Base-by-base conservation (phyloP, 2,113 vertebrate genomes). In the Erythrolamprus reginae region DNA sequence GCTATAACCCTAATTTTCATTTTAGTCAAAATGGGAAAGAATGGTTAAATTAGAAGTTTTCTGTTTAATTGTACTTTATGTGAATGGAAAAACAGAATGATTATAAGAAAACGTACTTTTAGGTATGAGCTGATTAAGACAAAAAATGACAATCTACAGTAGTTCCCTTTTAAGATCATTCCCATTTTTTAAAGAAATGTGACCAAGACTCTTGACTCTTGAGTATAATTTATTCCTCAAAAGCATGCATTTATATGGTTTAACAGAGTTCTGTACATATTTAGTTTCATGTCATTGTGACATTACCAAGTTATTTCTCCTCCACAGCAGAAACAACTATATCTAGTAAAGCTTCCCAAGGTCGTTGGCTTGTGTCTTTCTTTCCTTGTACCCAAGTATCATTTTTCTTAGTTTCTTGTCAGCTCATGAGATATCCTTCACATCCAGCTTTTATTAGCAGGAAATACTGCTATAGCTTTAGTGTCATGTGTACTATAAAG, bases 401-500 rank as follows among this genome's bases (percentile, higher is more conserved):
- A 98, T 98, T 98, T 98, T 97, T 98, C 97, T 97, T 96, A 93
- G 96, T 97, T 97, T 97, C 96, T 96, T 98, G 97, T 98, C 97
- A 97, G 95, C 93, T 91, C n/a, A 91, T 96, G 45, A 95, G 95
- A 97, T 96, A 98, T 97, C 97, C 96, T 96, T 98, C 96, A 97
- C 96, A 95, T 97, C 97, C 97, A 96, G 96, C 97, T 98, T 98
- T 98, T 98, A 98, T 98, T 98, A 98, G 96, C 95, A 96, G 96
- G 97, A 97, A 97, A 97, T 98, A 97, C 97, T 96, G 96, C 96
- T 96, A 96, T 96, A 96, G 96, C 96, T 97, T 97, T 96, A 95
- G 95, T 97, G 95, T 95, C 97, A 97, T 97, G 96, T 96, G 96
- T 97, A 97, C 97, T 96, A 97, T 97, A 98, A 97, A 97, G 97